These are phyloP conservation scores for Diabrotica undecimpunctata DNA, from an alignment of 1,140 invertebrate species.

Conservation along the genomic window DNA sequence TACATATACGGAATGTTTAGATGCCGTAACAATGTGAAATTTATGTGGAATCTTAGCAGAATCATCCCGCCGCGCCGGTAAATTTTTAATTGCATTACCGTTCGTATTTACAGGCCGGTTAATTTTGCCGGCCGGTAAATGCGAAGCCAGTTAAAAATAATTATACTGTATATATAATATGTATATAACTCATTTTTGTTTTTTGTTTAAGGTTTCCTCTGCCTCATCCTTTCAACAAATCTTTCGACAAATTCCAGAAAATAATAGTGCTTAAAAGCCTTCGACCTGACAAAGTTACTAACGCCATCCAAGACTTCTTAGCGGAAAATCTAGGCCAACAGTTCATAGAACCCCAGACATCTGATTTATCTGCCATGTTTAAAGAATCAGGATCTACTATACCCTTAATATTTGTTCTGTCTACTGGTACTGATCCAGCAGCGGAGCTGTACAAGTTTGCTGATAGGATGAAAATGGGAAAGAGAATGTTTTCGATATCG, in stretches of 20 bases:
- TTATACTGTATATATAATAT: no score
- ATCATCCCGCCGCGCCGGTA: no score
- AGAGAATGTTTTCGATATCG: conserved; percentile 62
- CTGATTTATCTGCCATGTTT: conserved; percentile 60
- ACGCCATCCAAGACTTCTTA: conserved; percentile 65
- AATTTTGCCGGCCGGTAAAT: no score
- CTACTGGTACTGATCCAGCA: conserved; percentile 69
- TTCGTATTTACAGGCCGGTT: no score
- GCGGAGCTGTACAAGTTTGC: conserved; percentile 61
- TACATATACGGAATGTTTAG: no score
- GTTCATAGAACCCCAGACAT: conserved; percentile 65
- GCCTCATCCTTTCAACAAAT: conserved; percentile 56
- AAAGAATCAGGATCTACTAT: conserved; percentile 59
- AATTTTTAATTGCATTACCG: no score
- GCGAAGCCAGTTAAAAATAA: no score
- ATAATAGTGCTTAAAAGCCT: conserved; percentile 69
- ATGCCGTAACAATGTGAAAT: no score
- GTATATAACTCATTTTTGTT: background rate
- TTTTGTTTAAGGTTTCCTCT: conserved; percentile 48
- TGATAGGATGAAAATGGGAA: conserved; percentile 56
- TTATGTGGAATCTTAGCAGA: no score
- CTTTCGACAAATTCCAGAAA: conserved; percentile 62
- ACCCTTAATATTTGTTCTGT: conserved; percentile 68
- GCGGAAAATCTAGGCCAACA: conserved; percentile 56
- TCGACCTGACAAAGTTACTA: conserved; percentile 69